Base-by-base conservation (phyloP, 2,113 vertebrate genomes). In the Numida meleagris region DNA sequence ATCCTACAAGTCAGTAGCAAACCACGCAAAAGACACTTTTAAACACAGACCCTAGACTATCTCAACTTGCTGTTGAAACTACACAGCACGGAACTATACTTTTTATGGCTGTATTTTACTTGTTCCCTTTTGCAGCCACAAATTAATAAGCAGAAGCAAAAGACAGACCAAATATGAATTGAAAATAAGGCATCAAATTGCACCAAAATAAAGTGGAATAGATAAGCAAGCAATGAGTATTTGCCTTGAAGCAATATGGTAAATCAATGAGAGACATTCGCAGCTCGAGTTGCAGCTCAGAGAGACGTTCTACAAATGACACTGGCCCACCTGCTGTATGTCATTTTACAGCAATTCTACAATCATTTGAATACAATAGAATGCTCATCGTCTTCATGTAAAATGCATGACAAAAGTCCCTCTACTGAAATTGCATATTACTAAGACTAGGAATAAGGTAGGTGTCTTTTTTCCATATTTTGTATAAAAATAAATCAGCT, bases 161-260 rank as follows among this genome's bases (percentile, higher is more conserved):
- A 93, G 93, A 90, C 16, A 40, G 55, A 75, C 55, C 61, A 14
- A 90, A 82, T 48, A 75, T n/a, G 40, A 82, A 96, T 62, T 93
- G 86, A 96, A 96, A 95, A 94, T 83, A 95, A 92, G 86, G 74
- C 77, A 80, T 21, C 67, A 55, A 82, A 94, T 92, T 88, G 31
- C 86, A 95, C 38, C 40, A 96, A 96, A 91, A 94, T 72, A 90
- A 96, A 74, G 86, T 34, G 72, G 76, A 86, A 36, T 51, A 62
- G 57, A 89, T 84, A 90, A 89, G 79, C 16, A 48, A 82, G 46
- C 45, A 72, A 67, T 51, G 19, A 58, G 75, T 4, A 83, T 74
- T 6, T 72, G 86, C 84, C 94, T 91, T 83, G 62, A 89, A 87
- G 90, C 19, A 19, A 36, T 66, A 58, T 2, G 5, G 33, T 11